These are phyloP conservation scores for Nyleta sp. DNA, from an alignment of 2,888 invertebrate genomes.

Conservation along the genomic window DNA sequence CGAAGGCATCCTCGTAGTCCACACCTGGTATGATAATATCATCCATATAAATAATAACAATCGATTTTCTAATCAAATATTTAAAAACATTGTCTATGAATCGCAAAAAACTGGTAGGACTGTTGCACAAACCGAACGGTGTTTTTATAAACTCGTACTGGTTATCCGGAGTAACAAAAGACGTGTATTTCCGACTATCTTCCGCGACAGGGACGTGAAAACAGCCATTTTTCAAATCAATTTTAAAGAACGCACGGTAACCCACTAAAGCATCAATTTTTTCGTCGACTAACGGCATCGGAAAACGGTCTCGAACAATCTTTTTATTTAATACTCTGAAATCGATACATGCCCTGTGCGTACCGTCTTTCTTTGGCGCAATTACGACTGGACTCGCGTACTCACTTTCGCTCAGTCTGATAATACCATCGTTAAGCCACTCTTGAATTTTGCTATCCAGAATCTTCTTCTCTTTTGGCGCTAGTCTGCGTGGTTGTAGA, in stretches of 20 bases:
- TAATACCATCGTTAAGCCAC: conserved; percentile 71
- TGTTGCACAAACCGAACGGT: conserved; percentile 4
- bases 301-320: conserved; percentile 64
- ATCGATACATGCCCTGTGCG: conserved; percentile 65
- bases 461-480: conserved; percentile 61
- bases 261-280: conserved; percentile 59
- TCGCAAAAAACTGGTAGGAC: neutral
- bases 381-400: conserved; percentile 70
- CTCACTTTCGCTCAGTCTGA: conserved; percentile 63
- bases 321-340: conserved; percentile 66
- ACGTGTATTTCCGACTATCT: neutral
- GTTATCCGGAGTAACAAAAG: neutral
- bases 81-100: neutral
- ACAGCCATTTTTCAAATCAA: conserved; percentile 5
- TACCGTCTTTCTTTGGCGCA: conserved; percentile 8
- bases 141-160: conserved; percentile 8
- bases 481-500: conserved; percentile 64
- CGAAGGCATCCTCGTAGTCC: conserved; percentile 8
- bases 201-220: conserved; percentile 4
- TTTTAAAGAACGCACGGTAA: conserved; percentile 55
- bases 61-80: neutral
- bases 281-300: conserved; percentile 69
- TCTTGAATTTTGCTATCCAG: conserved; percentile 71
- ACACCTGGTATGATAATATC: conserved; percentile 52
- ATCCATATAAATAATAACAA: conserved; percentile 5